Evolutionary conservation across 2,797 vertebrate genomes (phyloP), one percentile per base, ranked within the genome.

Genomic region (Anomalospiza imberbis): DNA sequence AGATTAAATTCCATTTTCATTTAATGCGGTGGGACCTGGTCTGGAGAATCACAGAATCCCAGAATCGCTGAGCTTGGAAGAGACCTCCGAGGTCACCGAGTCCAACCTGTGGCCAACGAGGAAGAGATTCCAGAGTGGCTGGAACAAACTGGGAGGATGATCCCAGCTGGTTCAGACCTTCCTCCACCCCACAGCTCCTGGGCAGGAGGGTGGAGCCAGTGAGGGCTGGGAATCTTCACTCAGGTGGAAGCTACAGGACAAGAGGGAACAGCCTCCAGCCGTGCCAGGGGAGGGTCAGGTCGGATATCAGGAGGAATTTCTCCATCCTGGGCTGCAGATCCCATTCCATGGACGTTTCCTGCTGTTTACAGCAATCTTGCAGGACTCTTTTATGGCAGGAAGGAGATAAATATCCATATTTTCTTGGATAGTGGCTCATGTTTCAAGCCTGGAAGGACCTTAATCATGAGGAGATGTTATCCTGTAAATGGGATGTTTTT

Each of bases 1-100:
- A 92, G 76, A 92, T 95, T 36, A 81, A 95, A 92, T 92, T 84
- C 91, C 79, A 63, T 67, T 92, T 94, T 77, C 47, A 48, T 93
- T 88, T 70, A 63, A 78, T 9, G 10, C 53, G 36, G 22, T 34
- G 77, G 85, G 65, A 73, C 53, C 47, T 44, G 67, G 4, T 62
- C 20, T 77, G 83, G 34, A 70, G 55, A 61, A 67, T 19, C 71
- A 8, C 32, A 44, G 22, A n/a, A 40, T 54, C 73, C 44, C 80
- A 63, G 42, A n/a, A 55, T 38, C 1, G 15, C 40, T 13, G 50
- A 55, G 36, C 10, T 58, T 17, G 51, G 58, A 4, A 38, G 63
- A 55, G 28, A 13, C 10, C 44, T 44, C 28, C 32, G 8, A 71
- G 32, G 28, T 32, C 50, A 10, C 1, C 0, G 26, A 19, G 34